phyloP scores from a whole-genome alignment of 2,888 invertebrate genomes.

The Keiferia lycopersicella region DNA sequence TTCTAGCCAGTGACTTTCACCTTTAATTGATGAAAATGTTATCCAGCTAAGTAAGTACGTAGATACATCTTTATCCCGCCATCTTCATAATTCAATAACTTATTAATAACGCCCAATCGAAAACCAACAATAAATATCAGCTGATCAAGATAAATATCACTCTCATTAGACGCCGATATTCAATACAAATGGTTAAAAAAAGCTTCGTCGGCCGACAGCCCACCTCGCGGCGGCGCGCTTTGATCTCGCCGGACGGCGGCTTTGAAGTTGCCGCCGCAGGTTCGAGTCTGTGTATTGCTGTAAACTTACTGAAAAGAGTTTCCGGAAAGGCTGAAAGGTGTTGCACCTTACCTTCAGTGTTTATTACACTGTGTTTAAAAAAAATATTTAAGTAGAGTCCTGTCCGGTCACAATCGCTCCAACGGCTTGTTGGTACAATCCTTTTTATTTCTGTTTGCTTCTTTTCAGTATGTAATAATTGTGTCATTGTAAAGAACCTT shows the following conservation, averaged over 20 bases:
- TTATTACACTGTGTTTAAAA: neutral
- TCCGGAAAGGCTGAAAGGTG: conserved; percentile 25
- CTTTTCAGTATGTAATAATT: too few species aligned
- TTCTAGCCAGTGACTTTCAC: neutral
- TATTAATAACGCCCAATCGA: conserved; percentile 23
- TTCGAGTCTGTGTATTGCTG: conserved; percentile 62
- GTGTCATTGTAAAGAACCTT: too few species aligned
- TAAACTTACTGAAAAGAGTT: conserved; percentile 52
- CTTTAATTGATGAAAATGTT: neutral
- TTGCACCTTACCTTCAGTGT: neutral
- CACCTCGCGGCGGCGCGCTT: conserved; percentile 51
- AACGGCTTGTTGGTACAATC: too few species aligned
- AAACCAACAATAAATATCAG: conserved; percentile 27
- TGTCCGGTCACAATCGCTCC: too few species aligned
- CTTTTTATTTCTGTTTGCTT: too few species aligned
- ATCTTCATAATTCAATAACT: conserved; percentile 9
- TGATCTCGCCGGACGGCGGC: conserved; percentile 56
- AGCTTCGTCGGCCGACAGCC: conserved; percentile 37
- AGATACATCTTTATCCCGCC: neutral
- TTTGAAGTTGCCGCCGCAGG: conserved; percentile 59
- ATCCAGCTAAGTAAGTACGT: neutral
- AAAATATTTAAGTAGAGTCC: neutral
- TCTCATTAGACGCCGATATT: conserved; percentile 28
- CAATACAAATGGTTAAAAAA: conserved; percentile 38
- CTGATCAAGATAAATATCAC: conserved; percentile 25